Percentiles rank a stretch among this genome's conserved stretches.
Conservation (phyloP, 2,888 invertebrate species). For the Nebria salina region DNA sequence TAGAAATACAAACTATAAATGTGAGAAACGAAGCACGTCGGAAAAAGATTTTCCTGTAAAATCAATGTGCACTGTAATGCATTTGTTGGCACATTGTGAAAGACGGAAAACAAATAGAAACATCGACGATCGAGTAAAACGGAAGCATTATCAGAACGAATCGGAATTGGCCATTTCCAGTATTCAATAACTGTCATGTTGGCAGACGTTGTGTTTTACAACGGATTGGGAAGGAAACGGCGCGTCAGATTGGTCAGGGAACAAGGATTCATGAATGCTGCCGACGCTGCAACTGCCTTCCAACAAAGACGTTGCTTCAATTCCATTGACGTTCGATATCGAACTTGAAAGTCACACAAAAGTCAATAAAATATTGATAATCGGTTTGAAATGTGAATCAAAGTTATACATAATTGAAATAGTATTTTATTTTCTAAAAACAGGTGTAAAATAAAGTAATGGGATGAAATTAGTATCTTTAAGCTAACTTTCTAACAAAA, state of each 20-base stretch:
- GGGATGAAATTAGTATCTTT: too few relatives aligned
- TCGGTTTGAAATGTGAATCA: neutral
- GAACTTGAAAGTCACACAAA: neutral
- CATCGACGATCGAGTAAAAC: constrained; percentile 26
- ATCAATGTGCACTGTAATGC: neutral
- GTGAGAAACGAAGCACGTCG: neutral
- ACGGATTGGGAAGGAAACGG: constrained; percentile 33
- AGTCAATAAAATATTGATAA: neutral
- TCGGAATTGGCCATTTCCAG: constrained; percentile 46
- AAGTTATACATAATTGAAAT: too few relatives aligned
- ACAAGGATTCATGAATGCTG: neutral
- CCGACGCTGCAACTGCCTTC: neutral
- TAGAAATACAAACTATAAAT: neutral
- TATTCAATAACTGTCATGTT: constrained; percentile 46
- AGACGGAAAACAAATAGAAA: constrained; percentile 33
- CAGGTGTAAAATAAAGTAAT: too few relatives aligned
- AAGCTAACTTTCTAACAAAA: too few relatives aligned
- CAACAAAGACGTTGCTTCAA: neutral
- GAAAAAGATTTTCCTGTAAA: neutral
- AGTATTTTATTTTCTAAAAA: too few relatives aligned
- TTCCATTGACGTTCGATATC: neutral
- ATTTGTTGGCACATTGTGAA: constrained; percentile 16
- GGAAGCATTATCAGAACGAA: constrained; percentile 41
- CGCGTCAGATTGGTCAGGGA: constrained; percentile 26
- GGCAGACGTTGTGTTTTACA: constrained; percentile 19